Base-by-base conservation (phyloP, 2,113 vertebrate genomes). In the Vicugna pacos region DNA sequence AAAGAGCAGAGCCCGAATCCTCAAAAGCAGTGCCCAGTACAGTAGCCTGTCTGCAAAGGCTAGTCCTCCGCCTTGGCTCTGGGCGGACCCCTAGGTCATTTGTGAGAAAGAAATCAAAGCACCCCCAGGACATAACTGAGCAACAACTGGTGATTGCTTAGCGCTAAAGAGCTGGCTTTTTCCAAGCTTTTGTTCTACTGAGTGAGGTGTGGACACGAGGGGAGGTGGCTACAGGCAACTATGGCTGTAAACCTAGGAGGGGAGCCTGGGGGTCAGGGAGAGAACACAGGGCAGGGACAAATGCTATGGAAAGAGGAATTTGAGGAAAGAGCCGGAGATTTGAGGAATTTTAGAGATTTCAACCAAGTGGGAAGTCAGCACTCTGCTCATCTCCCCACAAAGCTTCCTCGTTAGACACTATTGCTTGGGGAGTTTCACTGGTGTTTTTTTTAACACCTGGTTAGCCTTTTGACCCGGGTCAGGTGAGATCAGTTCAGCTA, bases 11-110 rank as follows among this genome's bases (percentile, higher is more conserved):
- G 1, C 6, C 91, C 2, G 52, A 46, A n/a, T 6, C 12, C 16
- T 26, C 7, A 1, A 35, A 62, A 17, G 14, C 35, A 3, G 32
- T 4, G 52, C 24, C 26, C 4, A 6, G 65, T n/a, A 1, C 0
- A 0, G 17, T 2, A 24, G 26, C 38, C 65, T 65, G 46, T 80
- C 70, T 54, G 48, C 11, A 28, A 11, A 70, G 2, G 24, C 26
- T 28, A 12, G 16, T 50, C 73, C 67, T 56, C 35, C 10, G 0
- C 6, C 50, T 26, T 19, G 7, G 70, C 65, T 54, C 54, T 16
- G 62, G 48, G 22, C 15, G 7, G 20, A 54, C 42, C 38, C 8
- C 8, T 52, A 7, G 8, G 75, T 88, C n/a, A 72, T 72, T 58
- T 83, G 35, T 30, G 22, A 75, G 14, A 80, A 24, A 88, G 77